These are phyloP conservation scores for Latrodectus elegans DNA, from an alignment of 2,888 invertebrate species.

Conservation along the genomic window DNA sequence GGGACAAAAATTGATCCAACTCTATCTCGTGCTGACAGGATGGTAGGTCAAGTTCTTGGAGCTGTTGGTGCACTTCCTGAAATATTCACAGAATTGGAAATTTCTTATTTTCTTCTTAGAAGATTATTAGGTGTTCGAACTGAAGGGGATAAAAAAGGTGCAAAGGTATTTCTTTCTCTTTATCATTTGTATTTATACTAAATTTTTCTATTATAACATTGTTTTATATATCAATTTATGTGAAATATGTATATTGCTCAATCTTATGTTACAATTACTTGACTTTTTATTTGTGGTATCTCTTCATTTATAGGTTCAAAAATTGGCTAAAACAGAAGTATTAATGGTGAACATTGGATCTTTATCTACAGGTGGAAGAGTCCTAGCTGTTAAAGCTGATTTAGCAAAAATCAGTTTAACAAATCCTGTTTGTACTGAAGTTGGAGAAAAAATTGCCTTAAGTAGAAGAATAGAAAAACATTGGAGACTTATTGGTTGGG, in stretches of 20 bases:
- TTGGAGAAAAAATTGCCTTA: conserved; percentile 99
- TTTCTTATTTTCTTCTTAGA: conserved; percentile 96
- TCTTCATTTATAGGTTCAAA: conserved; percentile 82
- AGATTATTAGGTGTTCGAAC: conserved; percentile 97
- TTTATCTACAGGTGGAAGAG: conserved; percentile 96
- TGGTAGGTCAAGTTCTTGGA: conserved; percentile 97
- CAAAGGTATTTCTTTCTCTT: conserved; percentile 81
- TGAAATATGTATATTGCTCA: not conserved
- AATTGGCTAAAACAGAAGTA: conserved; percentile 91
- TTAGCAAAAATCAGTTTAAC: conserved; percentile 97
- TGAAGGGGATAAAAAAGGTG: conserved; percentile 99
- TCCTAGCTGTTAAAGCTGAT: conserved; percentile 95
- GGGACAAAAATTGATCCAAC: conserved; percentile 99
- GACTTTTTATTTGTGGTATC: not conserved
- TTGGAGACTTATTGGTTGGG: conserved; percentile 99
- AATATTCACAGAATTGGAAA: conserved; percentile 98
- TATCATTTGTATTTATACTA: conserved; percentile 32
- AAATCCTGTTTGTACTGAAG: conserved; percentile 98
- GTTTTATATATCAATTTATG: not conserved
- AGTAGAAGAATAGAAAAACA: conserved; percentile 99
- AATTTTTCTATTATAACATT: not conserved
- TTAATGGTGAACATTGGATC: conserved; percentile 99
- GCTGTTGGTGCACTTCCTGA: conserved; percentile 97
- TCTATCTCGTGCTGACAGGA: conserved; percentile 96
- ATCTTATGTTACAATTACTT: not conserved